Conservation (phyloP, 2,113 vertebrate species). For the Cinclus mexicanus region DNA sequence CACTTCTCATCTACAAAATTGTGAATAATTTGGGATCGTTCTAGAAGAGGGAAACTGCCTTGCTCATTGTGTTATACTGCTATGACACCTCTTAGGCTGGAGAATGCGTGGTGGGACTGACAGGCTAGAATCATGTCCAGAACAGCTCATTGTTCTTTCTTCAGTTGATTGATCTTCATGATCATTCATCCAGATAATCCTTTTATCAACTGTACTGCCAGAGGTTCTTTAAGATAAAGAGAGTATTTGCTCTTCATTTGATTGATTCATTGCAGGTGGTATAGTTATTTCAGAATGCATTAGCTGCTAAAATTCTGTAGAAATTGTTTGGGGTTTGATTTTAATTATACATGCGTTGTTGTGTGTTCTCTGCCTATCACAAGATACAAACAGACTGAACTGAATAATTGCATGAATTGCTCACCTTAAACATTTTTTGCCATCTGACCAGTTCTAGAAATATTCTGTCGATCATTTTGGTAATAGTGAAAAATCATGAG, state of each 20-base stretch:
- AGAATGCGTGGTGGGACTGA: background rate
- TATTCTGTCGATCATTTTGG: background rate
- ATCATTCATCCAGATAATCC: background rate
- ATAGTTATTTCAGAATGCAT: background rate
- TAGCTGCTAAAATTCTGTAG: background rate
- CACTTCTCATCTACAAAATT: background rate
- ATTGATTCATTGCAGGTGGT: background rate
- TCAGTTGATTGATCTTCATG: background rate
- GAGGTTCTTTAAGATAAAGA: background rate
- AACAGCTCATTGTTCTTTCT: background rate
- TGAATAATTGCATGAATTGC: background rate
- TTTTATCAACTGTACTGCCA: background rate
- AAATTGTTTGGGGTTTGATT: background rate
- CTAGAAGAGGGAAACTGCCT: background rate
- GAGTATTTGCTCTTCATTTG: background rate
- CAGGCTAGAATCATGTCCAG: background rate
- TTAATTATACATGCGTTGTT: background rate
- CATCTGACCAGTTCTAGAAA: background rate
- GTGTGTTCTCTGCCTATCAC: background rate
- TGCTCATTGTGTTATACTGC: background rate
- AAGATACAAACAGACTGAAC: background rate
- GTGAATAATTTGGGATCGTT: background rate
- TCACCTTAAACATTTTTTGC: background rate
- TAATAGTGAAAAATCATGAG: background rate
- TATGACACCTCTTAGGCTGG: background rate